phyloP scores from a whole-genome alignment of 2,797 vertebrate genomes.

The Dermochelys coriacea region DNA sequence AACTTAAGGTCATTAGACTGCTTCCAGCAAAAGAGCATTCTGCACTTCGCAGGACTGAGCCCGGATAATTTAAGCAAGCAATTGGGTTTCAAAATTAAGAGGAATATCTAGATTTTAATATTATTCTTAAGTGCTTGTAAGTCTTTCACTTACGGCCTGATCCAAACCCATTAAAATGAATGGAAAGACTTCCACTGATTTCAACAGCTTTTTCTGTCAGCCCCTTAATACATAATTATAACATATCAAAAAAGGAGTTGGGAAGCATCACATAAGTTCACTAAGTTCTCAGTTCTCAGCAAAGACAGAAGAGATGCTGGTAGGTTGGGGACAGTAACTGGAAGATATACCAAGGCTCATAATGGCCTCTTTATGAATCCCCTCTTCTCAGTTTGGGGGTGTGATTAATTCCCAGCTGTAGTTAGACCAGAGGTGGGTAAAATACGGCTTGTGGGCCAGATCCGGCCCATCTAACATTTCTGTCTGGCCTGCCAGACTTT shows the following conservation, averaged over 20 bases:
- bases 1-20: not conserved
- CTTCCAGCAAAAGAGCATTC: not conserved
- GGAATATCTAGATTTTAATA: not conserved
- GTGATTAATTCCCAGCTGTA: not conserved
- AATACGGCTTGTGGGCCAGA: no score
- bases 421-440: no score
- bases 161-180: not conserved
- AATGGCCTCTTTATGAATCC: not conserved
- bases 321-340: not conserved
- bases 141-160: not conserved
- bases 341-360: not conserved
- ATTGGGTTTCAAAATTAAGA: not conserved
- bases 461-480: no score
- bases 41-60: conserved; percentile 11
- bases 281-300: not conserved
- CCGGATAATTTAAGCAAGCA: not conserved
- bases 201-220: rapidly evolving
- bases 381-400: not conserved
- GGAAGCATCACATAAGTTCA: not conserved
- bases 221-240: not conserved
- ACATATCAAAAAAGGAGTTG: not conserved
- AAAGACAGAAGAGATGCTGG: not conserved
- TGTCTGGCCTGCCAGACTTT: no score
- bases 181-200: conserved; percentile 10
- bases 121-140: conserved; percentile 27